Evolutionary conservation across 2,797 vertebrate genomes (phyloP), one percentile per base, ranked within the genome.

Genomic region (Rhabdomys pumilio): DNA sequence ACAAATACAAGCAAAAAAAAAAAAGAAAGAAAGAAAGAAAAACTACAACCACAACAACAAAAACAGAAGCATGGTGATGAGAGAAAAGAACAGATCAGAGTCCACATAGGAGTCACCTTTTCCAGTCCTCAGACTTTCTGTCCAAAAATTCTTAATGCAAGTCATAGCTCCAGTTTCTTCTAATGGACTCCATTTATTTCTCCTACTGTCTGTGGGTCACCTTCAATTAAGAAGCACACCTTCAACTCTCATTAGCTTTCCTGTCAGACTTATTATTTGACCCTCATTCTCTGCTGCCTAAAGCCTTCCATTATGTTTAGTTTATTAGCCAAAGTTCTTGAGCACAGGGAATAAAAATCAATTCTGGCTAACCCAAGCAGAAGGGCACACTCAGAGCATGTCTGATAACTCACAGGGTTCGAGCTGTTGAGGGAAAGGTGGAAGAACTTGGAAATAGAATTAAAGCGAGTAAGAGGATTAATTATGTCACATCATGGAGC

Each of bases 281-380:
- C 20, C 20, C 31, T 24, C 6, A 17, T 31, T 11, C 41, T 3
- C 31, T 6, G 57, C 17, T 93, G 55, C 72, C 50, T 59, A 79
- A 50, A 83, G 4, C 61, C 17, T 75, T 94, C 26, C 75, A 41
- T 80, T 67, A 73, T 55, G 29, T 53, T 85, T 73, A 69, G 59
- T 87, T 90, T 59, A 69, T 53, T 47, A 76, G 63, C 57, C 84
- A 96, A 80, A 0, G 7, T 75, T 79, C 61, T 79, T 53, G 19
- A n/a, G 55, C 80, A 3, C 14, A 91, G 47, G 34, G 83, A 80
- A 87, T 63, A 94, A 89, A 92, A 97, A 72, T 55, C 26, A 88
- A n/a, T 55, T 87, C 34, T 82, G 17, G 34, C 55, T 89, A 89
- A 91, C 3, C 20, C 53, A 57, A 73, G 53, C 55, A 63, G 55